A percentile compares a stretch with the other conserved stretches of the same genome.
Conservation (phyloP, 2,113 vertebrate species). For the Entomyzon cyanotis region DNA sequence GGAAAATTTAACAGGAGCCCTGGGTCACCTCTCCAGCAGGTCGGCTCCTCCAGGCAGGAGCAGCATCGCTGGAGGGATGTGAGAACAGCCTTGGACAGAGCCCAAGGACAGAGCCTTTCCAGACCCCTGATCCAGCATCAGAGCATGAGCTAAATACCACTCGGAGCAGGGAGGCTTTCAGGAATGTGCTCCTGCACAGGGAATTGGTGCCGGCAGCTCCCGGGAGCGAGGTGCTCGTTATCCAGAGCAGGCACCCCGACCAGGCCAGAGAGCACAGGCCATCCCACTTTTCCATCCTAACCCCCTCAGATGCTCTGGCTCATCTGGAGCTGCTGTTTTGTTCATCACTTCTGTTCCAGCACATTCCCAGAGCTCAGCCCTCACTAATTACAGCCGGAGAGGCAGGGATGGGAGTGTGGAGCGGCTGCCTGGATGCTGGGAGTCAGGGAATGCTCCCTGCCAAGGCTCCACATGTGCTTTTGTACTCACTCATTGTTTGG, state of each 20-base stretch:
- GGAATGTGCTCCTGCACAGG: constrained; percentile 18
- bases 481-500: constrained; percentile 49
- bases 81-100: constrained; percentile 32
- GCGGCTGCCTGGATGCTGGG: constrained; percentile 40
- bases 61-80: constrained; percentile 2
- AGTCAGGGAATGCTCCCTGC: constrained; percentile 51
- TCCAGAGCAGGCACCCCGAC: not conserved
- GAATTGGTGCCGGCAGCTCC: constrained; percentile 5
- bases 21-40: constrained; percentile 11
- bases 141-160: constrained; percentile 22
- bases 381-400: constrained; percentile 55
- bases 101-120: constrained; percentile 42
- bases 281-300: not conserved
- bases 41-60: not conserved
- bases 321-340: constrained; percentile 67
- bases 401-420: not conserved
- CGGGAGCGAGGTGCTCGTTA: not conserved
- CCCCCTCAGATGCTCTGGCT: not conserved
- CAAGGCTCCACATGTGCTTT: constrained; percentile 64
- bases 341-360: constrained; percentile 42
- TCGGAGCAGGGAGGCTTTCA: not conserved
- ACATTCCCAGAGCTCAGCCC: constrained; percentile 50
- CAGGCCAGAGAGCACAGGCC: not conserved
- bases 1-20: not conserved
- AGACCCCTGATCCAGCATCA: constrained; percentile 49